Conservation (phyloP, 2,113 vertebrate species). For the Rhinoderma darwinii region DNA sequence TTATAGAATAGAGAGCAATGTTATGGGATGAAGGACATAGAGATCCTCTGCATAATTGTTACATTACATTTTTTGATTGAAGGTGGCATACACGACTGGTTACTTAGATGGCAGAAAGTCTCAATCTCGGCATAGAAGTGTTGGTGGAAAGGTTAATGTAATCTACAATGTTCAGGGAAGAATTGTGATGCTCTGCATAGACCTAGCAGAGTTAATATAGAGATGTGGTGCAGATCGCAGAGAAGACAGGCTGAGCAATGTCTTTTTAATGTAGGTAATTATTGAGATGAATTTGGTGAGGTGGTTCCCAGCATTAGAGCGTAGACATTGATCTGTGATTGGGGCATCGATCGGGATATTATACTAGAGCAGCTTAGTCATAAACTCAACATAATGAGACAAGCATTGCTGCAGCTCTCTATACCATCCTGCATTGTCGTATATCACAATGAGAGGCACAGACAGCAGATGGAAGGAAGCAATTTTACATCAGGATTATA, state of each 20-base stretch:
- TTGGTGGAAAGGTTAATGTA: neutral
- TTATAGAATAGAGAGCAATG: neutral
- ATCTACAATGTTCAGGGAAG: neutral
- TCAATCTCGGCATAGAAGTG: neutral
- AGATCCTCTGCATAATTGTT: neutral
- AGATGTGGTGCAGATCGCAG: conserved; percentile 15
- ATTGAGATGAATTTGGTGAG: conserved; percentile 49
- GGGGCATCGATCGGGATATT: conserved; percentile 52
- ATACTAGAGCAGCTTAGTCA: conserved; percentile 46
- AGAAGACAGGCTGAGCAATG: conserved; percentile 37
- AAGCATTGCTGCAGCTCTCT: conserved; percentile 12
- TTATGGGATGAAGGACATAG: neutral
- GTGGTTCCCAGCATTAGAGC: conserved; percentile 35
- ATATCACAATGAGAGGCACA: conserved; percentile 33
- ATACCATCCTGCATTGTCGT: neutral
- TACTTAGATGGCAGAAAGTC: neutral
- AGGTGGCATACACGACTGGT: neutral
- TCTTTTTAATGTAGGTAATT: conserved; percentile 55
- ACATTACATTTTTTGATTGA: neutral
- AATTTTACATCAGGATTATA: neutral
- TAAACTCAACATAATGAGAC: conserved; percentile 54
- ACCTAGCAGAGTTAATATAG: neutral
- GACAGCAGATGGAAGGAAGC: conserved; percentile 24
- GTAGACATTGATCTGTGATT: conserved; percentile 52
- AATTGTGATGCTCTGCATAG: neutral